These are phyloP conservation scores for Manis javanica DNA, from an alignment of 2,797 vertebrate species.

Conservation along the genomic window DNA sequence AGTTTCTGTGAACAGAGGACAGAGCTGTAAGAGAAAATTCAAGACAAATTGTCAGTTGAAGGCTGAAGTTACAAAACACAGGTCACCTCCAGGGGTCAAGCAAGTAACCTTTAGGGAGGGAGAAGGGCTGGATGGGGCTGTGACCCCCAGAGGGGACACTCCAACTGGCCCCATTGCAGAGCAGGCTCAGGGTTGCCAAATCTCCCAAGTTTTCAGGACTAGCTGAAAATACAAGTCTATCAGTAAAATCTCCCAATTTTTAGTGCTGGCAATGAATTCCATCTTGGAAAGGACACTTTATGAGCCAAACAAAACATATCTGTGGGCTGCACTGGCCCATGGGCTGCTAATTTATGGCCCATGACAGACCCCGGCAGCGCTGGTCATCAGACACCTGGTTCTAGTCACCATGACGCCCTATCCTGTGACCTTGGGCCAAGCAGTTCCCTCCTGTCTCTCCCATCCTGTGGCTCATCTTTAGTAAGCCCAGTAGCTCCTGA, in stretches of 20 bases:
- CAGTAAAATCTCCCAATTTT: constrained; percentile 40
- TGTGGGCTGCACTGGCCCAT: not conserved
- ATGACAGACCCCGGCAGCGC: not conserved
- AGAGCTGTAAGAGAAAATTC: not conserved
- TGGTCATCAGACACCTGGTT: not conserved
- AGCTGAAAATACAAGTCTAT: not conserved
- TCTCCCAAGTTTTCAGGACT: not conserved
- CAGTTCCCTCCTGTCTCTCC: not conserved
- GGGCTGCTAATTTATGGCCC: not conserved
- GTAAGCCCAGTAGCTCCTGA: not conserved
- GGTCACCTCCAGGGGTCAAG: not conserved
- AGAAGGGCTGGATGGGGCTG: not conserved
- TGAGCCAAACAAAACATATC: constrained; percentile 12
- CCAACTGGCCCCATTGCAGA: not conserved
- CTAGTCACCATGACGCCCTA: not conserved
- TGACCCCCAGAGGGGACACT: not conserved
- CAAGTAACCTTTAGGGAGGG: not conserved
- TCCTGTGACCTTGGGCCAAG: not conserved
- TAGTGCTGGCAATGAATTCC: not conserved
- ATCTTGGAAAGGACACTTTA: not conserved
- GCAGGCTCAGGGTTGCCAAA: not conserved
- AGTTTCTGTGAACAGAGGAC: not conserved
- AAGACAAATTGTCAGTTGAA: not conserved
- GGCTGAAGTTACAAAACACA: not conserved
- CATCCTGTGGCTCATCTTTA: not conserved